These are phyloP conservation scores for Glomeris marginata DNA, from an alignment of 2,888 invertebrate genomes.

Conservation along the genomic window DNA sequence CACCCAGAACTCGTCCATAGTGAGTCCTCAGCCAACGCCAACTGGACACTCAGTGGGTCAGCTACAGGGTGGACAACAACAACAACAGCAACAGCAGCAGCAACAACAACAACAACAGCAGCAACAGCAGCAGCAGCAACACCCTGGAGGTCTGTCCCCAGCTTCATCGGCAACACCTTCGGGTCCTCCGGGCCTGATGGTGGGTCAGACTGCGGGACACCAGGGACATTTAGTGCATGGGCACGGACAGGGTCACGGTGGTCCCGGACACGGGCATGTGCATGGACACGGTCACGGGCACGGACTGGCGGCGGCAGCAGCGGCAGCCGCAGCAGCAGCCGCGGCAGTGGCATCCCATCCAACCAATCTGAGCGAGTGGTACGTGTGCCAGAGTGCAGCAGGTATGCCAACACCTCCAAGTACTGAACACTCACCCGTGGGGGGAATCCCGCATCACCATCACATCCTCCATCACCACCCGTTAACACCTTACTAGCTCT, in stretches of 20 bases:
- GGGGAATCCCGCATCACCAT: conserved; percentile 22
- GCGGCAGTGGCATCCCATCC: conserved; percentile 22
- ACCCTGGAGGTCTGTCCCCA: conserved; percentile 21
- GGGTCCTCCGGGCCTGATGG: conserved; percentile 20
- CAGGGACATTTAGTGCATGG: conserved; percentile 21
- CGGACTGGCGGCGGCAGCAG: not conserved
- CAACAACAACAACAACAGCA: conserved; percentile 32
- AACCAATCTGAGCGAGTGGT: conserved; percentile 61
- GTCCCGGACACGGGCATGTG: conserved; percentile 12
- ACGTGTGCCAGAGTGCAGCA: conserved; percentile 51
- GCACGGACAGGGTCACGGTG: conserved; percentile 21
- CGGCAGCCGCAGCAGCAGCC: conserved; percentile 14
- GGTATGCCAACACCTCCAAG: conserved; percentile 47
- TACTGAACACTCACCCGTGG: conserved; percentile 47
- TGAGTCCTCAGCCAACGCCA: conserved; percentile 10
- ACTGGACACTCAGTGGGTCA: not conserved
- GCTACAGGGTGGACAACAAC: conserved; percentile 17
- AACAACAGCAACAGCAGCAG: conserved; percentile 24
- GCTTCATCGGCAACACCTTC: not conserved
- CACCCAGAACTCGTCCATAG: conserved; percentile 12
- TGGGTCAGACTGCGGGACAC: conserved; percentile 20
- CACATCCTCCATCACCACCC: conserved; percentile 7
- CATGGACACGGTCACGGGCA: conserved; percentile 1
- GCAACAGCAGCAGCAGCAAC: conserved; percentile 23
- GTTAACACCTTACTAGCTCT: too few relatives aligned